Percentiles rank a stretch among this genome's conserved stretches.
Conservation (phyloP, 2,113 vertebrate genomes). For the Smithornis capensis region DNA sequence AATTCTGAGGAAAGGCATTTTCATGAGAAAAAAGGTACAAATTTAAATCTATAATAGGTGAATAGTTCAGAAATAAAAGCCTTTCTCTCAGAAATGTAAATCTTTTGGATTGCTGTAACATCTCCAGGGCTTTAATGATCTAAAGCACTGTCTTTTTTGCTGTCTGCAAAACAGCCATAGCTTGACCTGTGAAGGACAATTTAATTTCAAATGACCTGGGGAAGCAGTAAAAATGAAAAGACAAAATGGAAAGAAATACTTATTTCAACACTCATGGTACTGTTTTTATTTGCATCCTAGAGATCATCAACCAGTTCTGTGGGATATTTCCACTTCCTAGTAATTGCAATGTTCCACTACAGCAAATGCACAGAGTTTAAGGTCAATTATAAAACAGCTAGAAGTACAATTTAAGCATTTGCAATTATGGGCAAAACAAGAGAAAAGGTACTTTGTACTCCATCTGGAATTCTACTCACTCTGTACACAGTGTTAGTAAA, state of each 20-base stretch:
- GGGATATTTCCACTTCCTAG: neutral
- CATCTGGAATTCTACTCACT: slow-evolving; percentile 18
- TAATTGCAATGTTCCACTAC: neutral
- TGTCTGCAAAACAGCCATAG: neutral
- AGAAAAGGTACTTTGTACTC: neutral
- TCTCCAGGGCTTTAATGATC: neutral
- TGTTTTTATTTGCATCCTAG: slow-evolving; percentile 19
- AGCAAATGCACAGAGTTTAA: neutral
- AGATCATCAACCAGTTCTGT: neutral
- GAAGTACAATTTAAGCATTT: neutral
- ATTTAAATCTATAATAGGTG: neutral
- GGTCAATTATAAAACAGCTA: slow-evolving; percentile 20
- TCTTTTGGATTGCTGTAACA: neutral
- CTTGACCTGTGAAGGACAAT: slow-evolving; percentile 42
- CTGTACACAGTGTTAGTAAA: slow-evolving; percentile 25
- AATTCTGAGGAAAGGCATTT: neutral
- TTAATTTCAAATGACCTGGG: slow-evolving; percentile 24
- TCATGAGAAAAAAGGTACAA: neutral
- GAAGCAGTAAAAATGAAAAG: slow-evolving; percentile 29
- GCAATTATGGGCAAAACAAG: neutral
- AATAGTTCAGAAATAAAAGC: slow-evolving; percentile 20
- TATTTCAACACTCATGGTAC: neutral
- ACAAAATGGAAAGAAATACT: neutral
- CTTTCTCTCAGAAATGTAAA: slow-evolving; percentile 30
- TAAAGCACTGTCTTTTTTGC: neutral